Evolutionary conservation across 2,888 invertebrate species (phyloP).

Genomic region (Chrysina gloriosa): DNA sequence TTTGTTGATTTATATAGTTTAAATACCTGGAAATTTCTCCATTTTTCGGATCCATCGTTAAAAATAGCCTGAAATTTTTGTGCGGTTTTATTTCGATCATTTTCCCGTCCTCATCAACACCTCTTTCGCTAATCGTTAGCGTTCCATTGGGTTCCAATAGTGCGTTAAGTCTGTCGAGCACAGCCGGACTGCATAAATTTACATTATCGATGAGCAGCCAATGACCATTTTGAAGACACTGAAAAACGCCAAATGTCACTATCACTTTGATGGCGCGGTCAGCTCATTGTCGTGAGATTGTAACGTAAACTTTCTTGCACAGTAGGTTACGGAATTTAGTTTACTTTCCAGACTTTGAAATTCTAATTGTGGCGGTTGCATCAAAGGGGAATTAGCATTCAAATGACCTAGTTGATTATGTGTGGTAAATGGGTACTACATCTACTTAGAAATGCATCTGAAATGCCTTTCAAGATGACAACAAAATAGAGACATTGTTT

Average conservation of each 20-base stretch:
- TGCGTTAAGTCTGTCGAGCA: constrained; percentile 95
- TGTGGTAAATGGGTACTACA: no score
- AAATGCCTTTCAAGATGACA: no score
- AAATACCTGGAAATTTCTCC: constrained; percentile 91
- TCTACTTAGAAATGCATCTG: no score
- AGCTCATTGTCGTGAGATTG: no score
- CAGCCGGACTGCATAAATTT: constrained; percentile 95
- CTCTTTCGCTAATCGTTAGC: constrained; percentile 91
- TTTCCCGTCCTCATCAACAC: constrained; percentile 77
- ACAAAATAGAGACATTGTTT: no score
- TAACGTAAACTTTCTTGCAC: no score
- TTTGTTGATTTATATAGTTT: background rate
- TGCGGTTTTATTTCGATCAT: constrained; percentile 85
- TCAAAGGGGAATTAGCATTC: background rate
- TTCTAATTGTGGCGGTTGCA: background rate
- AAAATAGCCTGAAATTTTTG: constrained; percentile 90
- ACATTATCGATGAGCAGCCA: constrained; percentile 93
- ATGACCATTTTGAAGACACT: constrained; percentile 82
- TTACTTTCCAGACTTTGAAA: no score
- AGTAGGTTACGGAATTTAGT: no score
- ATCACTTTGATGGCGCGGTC: no score
- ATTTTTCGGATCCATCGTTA: constrained; percentile 94
- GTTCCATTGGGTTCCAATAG: constrained; percentile 93
- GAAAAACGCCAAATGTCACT: no score
- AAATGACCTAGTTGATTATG: background rate